These are phyloP conservation scores for Zoanthus solanderi DNA, from an alignment of 92 coral and sea anemone species.

Conservation along the genomic window DNA sequence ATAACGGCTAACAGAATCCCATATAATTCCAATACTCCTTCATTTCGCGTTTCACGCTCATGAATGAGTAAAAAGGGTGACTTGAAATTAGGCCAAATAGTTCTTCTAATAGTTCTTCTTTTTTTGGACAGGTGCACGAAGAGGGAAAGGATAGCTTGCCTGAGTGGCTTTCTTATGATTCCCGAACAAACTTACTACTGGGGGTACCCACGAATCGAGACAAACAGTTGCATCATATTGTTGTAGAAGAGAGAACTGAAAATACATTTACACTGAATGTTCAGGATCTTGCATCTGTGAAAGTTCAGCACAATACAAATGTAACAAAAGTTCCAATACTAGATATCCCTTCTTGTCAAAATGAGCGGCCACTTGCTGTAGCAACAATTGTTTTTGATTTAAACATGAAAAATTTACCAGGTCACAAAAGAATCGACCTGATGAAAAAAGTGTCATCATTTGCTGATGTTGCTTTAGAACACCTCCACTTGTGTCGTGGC, in stretches of 20 bases:
- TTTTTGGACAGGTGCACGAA: constrained; percentile 69
- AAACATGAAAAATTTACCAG: constrained; percentile 78
- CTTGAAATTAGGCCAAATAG: too few species aligned
- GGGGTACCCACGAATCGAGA: constrained; percentile 95
- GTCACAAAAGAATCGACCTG: constrained; percentile 73
- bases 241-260: constrained; percentile 58
- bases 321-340: constrained; percentile 74
- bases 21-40: too few species aligned
- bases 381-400: constrained; percentile 96
- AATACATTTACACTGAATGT: constrained; percentile 72
- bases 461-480: constrained; percentile 67
- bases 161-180: constrained; percentile 89
- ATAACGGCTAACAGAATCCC: too few species aligned
- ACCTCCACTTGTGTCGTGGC: constrained; percentile 86
- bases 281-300: constrained; percentile 73
- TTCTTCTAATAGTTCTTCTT: not conserved
- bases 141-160: constrained; percentile 83
- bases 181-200: constrained; percentile 59
- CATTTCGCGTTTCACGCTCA: too few species aligned
- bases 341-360: constrained; percentile 72
- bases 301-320: constrained; percentile 53
- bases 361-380: constrained; percentile 80
- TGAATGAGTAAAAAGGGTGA: too few species aligned
- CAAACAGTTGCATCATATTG: constrained; percentile 80
- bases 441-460: constrained; percentile 82